Conservation (phyloP, 2,797 vertebrate species). For the Tenualosa ilisha region DNA sequence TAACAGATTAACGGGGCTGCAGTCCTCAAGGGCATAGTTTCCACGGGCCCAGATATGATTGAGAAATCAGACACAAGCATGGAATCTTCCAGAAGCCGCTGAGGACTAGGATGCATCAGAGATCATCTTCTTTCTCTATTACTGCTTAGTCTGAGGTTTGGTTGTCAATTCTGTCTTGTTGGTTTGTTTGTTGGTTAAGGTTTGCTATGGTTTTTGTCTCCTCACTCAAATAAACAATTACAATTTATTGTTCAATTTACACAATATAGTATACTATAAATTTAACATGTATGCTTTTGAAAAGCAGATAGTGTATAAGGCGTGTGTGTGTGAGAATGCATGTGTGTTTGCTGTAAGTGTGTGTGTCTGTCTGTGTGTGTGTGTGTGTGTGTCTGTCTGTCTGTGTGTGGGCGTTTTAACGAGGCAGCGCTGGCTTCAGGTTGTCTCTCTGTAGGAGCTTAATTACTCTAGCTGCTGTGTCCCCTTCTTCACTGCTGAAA, state of each 20-base stretch:
- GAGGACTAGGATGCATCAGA: not conserved
- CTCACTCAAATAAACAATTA: too few species aligned
- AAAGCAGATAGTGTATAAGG: too few species aligned
- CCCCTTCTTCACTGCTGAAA: not conserved
- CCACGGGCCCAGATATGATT: constrained; percentile 49
- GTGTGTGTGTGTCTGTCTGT: not conserved
- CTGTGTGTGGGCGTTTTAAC: constrained; percentile 12
- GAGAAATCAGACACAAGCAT: constrained; percentile 53
- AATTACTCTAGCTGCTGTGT: not conserved
- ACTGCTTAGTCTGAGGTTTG: too few species aligned
- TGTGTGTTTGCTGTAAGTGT: too few species aligned
- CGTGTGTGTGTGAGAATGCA: not conserved
- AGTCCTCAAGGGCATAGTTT: constrained; percentile 56
- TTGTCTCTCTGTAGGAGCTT: not conserved
- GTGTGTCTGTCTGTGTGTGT: not conserved
- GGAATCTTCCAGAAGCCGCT: constrained; percentile 35
- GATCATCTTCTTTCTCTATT: constrained; percentile 29
- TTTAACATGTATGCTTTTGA: too few species aligned
- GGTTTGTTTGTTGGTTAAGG: too few species aligned
- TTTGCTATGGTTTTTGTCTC: too few species aligned
- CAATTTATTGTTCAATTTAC: too few species aligned
- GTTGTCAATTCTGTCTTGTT: too few species aligned
- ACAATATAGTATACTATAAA: too few species aligned
- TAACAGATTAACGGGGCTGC: constrained; percentile 53
- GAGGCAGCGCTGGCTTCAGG: not conserved